Base-by-base conservation (phyloP, 2,888 invertebrate species). In the Blastobasis lacticolella region DNA sequence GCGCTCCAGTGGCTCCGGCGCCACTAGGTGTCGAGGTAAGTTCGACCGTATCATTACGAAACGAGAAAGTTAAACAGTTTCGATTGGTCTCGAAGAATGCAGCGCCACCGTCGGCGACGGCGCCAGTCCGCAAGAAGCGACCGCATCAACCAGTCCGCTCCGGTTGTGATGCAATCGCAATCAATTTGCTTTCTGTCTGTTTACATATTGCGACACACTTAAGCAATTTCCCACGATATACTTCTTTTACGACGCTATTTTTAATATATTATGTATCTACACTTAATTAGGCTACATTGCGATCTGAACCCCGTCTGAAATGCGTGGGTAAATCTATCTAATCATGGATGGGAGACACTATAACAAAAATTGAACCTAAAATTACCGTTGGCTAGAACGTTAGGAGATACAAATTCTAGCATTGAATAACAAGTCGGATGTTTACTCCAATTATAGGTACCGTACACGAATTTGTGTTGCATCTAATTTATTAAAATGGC, bases 41-140 rank as follows among this genome's bases (percentile, higher is more conserved):
- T 65, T 79, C 71, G 71, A 69, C 73, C 78, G 76, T 78, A 61
- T 69, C 75, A 77, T 86, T 82, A 83, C 81, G 82, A 84, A 82
- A 85, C 81, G 67, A 75, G 76, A 84, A 84, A 83, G 82, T 81
- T 72, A 73, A 76, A 71, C 66, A 64, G 73, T 78, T 81, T 73
- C 70, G 64, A 23, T 23, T 23, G 23, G 23, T 66, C 68, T 60
- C 68, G 73, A 76, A 77, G 74, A 81, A 73, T 77, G 73, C 75
- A 74, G 66, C 73, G 73, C 72, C 66, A 68, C 66, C 73, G 69
- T 61, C 23, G 23, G 23, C 23, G 23, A 23, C 23, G 23, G 23
- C 23, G 23, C 23, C 23, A 23, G 23, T 23, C 23, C 3, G 23
- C 23, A 23, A 23, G 23, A 23, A 23, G 23, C 62, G 63, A 46